These are phyloP conservation scores for Threskiornis aethiopicus DNA, from an alignment of 2,797 vertebrate genomes.

Conservation along the genomic window DNA sequence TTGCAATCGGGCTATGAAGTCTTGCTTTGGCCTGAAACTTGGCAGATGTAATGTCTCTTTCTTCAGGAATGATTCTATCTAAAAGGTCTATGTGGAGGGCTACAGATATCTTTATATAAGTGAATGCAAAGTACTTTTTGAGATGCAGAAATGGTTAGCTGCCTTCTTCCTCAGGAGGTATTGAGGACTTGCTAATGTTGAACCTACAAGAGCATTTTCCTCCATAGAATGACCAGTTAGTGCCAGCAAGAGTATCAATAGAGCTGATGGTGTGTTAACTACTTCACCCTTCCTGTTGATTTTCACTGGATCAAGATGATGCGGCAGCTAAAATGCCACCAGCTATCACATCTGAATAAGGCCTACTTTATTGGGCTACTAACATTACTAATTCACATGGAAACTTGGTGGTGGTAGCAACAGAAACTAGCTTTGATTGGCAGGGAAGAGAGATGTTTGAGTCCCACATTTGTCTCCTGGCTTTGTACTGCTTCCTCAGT, in stretches of 20 bases:
- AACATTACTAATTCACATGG: background rate
- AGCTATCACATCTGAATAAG: background rate
- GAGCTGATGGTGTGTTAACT: background rate
- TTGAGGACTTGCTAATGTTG: background rate
- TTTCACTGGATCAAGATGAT: background rate
- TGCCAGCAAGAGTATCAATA: background rate
- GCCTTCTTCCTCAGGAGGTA: background rate
- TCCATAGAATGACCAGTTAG: background rate
- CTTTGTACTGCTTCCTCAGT: background rate
- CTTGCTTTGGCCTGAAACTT: slow-evolving; percentile 34
- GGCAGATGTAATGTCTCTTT: background rate
- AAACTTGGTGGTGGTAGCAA: background rate
- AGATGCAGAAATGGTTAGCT: background rate
- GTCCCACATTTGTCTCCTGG: background rate
- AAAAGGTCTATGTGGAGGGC: background rate
- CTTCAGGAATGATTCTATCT: background rate
- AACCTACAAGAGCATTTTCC: background rate
- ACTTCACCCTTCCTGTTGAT: background rate
- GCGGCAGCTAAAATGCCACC: background rate
- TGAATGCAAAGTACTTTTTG: background rate
- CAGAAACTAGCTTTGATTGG: background rate
- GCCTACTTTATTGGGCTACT: background rate
- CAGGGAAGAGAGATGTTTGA: background rate
- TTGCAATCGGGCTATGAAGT: background rate
- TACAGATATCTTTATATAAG: background rate